Evolutionary conservation across 2,113 vertebrate species (phyloP).

Genomic region (Psittacus erithacus): DNA sequence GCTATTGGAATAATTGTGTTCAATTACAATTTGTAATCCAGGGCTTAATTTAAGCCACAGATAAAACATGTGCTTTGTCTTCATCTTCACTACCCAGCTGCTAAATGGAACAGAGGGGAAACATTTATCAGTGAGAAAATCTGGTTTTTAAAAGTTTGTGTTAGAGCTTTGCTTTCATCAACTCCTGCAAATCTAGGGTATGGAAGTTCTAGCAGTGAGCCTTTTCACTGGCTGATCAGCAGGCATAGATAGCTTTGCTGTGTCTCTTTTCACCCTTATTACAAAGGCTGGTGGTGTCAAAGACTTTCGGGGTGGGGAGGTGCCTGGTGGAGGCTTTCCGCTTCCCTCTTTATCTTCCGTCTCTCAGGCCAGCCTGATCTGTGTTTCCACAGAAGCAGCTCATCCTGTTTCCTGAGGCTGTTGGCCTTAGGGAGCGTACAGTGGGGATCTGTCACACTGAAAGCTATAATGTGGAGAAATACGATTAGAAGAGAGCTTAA

Average conservation of each 20-base stretch:
- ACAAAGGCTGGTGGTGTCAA: neutral
- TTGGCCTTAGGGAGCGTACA: neutral
- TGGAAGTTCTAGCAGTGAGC: neutral
- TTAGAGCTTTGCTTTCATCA: neutral
- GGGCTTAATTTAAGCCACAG: slow-evolving; percentile 4
- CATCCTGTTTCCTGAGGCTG: neutral
- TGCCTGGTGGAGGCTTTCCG: neutral
- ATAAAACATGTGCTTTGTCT: slow-evolving; percentile 24
- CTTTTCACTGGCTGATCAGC: neutral
- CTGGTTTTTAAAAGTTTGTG: neutral
- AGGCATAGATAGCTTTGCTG: neutral
- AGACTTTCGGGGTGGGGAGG: neutral
- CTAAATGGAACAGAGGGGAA: slow-evolving; percentile 31
- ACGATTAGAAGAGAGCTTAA: neutral
- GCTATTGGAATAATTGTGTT: slow-evolving; percentile 21
- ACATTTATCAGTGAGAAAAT: slow-evolving; percentile 8
- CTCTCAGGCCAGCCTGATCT: neutral
- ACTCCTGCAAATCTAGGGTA: neutral
- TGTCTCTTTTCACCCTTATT: neutral
- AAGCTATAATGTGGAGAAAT: neutral
- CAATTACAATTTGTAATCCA: slow-evolving; percentile 28
- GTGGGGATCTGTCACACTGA: neutral
- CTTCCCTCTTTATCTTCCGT: neutral
- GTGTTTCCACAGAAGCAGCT: rapidly evolving
- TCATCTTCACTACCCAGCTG: slow-evolving; percentile 19